Evolutionary conservation across 2,888 invertebrate genomes (phyloP).

Genomic region (Monochamus alternatus): DNA sequence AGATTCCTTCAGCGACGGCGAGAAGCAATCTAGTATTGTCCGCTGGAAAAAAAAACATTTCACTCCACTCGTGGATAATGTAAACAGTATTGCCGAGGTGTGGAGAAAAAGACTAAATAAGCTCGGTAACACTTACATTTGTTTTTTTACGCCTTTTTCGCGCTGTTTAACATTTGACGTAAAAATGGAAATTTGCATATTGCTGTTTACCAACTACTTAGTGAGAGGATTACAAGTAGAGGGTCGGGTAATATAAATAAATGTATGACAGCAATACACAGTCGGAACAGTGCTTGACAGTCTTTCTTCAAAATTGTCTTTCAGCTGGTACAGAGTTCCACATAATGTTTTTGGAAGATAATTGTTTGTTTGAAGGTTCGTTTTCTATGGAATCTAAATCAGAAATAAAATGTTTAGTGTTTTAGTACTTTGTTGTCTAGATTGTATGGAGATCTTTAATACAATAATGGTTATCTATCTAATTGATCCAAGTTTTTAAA

Average conservation of each 20-base stretch:
- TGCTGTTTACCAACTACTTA: constrained; percentile 10
- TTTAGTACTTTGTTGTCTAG: no score
- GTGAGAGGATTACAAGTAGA: background rate
- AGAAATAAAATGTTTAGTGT: no score
- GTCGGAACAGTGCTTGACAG: no score
- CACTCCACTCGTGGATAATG: constrained; percentile 12
- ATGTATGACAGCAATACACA: background rate
- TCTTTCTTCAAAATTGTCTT: no score
- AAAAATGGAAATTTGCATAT: background rate
- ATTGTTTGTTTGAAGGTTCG: no score
- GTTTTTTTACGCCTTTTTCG: background rate
- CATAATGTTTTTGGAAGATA: no score
- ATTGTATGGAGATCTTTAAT: no score
- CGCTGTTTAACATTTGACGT: background rate
- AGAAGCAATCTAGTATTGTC: constrained; percentile 30
- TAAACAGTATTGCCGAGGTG: constrained; percentile 27
- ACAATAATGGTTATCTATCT: no score
- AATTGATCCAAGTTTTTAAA: no score
- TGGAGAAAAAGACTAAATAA: constrained; percentile 20
- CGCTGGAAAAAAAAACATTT: constrained; percentile 14
- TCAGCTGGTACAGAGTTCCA: no score
- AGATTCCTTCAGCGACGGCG: constrained; percentile 19
- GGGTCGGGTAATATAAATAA: background rate
- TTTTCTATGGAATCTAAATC: no score
- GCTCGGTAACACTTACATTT: background rate